phyloP scores from a whole-genome alignment of 1,140 invertebrate species.

The Apis florea region DNA sequence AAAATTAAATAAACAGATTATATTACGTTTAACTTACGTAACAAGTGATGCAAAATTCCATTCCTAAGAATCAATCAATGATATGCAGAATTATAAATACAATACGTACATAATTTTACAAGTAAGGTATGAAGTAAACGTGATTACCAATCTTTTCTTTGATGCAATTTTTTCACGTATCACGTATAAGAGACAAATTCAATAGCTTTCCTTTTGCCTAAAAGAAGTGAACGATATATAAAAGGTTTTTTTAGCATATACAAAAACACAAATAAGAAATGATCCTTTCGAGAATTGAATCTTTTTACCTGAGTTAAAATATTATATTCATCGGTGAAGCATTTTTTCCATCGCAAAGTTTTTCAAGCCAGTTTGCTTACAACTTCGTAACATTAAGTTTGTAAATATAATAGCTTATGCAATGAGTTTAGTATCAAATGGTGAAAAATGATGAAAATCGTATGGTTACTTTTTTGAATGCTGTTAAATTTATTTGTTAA shows the following conservation, averaged over 20 bases:
- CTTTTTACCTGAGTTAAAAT: slow-evolving; percentile 6
- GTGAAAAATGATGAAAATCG: too few species aligned
- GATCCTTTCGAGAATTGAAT: not conserved
- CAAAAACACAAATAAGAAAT: too few species aligned
- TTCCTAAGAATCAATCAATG: not conserved
- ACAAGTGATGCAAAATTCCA: not conserved
- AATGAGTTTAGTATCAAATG: not conserved
- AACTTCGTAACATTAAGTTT: not conserved
- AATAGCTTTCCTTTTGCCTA: not conserved
- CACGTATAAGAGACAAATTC: not conserved
- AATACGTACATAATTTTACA: not conserved
- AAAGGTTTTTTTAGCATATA: not conserved
- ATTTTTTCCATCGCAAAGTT: not conserved
- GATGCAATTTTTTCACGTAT: not conserved
- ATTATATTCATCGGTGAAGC: too few species aligned
- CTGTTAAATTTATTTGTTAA: not conserved
- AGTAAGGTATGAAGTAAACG: not conserved
- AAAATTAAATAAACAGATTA: too few species aligned
- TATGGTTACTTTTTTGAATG: not conserved
- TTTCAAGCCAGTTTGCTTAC: not conserved
- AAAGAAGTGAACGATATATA: not conserved
- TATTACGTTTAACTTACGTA: too few species aligned
- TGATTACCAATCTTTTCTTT: not conserved
- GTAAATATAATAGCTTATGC: too few species aligned
- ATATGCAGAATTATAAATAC: not conserved